Conservation (phyloP, 2,113 vertebrate species). For the Zootoca vivipara region DNA sequence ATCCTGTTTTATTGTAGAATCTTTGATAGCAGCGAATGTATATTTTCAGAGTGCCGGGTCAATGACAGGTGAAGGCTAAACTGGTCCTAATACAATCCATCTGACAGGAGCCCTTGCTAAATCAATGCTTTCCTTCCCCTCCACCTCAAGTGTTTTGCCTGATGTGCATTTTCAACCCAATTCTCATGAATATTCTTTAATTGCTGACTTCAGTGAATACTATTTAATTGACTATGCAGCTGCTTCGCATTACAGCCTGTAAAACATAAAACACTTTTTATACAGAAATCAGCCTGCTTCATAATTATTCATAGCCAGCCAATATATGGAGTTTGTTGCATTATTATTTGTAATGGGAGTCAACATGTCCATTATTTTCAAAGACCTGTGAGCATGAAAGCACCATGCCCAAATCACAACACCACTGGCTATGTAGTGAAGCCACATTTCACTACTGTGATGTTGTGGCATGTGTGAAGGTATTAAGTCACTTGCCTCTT, state of each 20-base stretch:
- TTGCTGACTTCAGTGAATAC: slow-evolving; percentile 12
- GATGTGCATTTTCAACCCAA: slow-evolving; percentile 28
- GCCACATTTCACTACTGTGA: background rate
- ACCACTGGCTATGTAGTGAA: background rate
- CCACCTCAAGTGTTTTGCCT: slow-evolving; percentile 22
- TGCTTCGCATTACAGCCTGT: background rate
- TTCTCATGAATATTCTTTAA: slow-evolving; percentile 31
- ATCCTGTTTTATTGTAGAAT: slow-evolving; percentile 9
- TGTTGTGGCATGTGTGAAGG: background rate
- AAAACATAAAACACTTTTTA: slow-evolving; percentile 12
- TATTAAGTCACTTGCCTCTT: background rate
- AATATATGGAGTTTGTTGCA: slow-evolving; percentile 8
- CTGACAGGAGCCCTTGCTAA: background rate
- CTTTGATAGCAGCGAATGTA: background rate
- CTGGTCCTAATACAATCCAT: slow-evolving; percentile 8
- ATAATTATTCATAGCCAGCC: slow-evolving; percentile 19
- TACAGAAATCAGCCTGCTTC: slow-evolving; percentile 22
- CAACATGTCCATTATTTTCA: background rate
- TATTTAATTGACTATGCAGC: slow-evolving; percentile 31
- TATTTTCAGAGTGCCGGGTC: slow-evolving; percentile 10
- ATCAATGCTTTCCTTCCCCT: slow-evolving; percentile 6
- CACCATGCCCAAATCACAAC: background rate
- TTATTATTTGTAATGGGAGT: slow-evolving; percentile 24
- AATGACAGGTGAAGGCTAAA: slow-evolving; percentile 38
- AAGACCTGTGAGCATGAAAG: background rate